Conservation (phyloP, 2,113 vertebrate genomes). For the human (Homo sapiens) region DNA sequence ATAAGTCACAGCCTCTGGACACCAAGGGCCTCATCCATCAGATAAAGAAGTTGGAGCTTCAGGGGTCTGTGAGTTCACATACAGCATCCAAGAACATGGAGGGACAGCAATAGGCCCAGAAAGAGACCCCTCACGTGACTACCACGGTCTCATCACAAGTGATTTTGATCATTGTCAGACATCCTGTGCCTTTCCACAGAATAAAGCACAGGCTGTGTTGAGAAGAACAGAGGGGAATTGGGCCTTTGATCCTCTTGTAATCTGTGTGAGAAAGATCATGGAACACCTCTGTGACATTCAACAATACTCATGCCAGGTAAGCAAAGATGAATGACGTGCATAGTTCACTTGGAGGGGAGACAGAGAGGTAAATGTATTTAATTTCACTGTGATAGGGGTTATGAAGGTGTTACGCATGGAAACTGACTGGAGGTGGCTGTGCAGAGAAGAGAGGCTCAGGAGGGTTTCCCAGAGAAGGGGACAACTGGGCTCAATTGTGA, state of each 20-base stretch:
- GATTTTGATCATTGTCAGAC: neutral
- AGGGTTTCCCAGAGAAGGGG: neutral
- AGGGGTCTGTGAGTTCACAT: neutral
- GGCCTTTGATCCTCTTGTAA: neutral
- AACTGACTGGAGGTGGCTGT: neutral
- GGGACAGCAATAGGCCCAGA: neutral
- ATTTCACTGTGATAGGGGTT: neutral
- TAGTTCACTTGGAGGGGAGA: neutral
- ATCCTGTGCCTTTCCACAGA: neutral
- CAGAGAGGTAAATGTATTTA: neutral
- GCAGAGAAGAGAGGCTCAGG: neutral
- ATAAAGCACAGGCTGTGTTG: neutral
- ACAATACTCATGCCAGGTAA: neutral
- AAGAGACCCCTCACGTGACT: neutral
- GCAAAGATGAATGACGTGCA: neutral
- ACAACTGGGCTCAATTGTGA: rapidly evolving
- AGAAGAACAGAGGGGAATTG: neutral
- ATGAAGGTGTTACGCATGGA: neutral
- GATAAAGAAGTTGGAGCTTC: neutral
- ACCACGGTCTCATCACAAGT: neutral
- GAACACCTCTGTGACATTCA: neutral
- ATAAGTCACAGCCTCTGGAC: neutral
- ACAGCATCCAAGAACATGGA: neutral
- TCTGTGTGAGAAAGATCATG: neutral
- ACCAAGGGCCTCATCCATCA: neutral